Evolutionary conservation across 2,113 vertebrate species (phyloP), one percentile per base, ranked within the genome.

Genomic region (Cichladusa arquata): DNA sequence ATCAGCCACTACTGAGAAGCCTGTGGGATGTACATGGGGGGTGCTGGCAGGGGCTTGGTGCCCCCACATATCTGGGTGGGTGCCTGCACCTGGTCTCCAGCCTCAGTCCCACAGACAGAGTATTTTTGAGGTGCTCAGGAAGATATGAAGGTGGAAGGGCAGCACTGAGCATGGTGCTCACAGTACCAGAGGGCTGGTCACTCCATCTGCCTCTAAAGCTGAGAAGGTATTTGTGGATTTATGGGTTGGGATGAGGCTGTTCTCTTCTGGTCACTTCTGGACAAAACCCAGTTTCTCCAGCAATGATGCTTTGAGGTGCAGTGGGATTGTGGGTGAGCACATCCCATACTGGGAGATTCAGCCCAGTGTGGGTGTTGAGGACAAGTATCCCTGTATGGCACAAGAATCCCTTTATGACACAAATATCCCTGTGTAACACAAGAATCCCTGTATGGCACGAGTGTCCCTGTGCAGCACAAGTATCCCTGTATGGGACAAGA

Each of bases 151-250:
- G 16, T 44, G n/a, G 36, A 48, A 48, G 19, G 8, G 56, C 31
- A 50, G 15, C 60, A 34, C 34, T 0, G 5, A 47, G 36, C 1
- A 0, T 0, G 1, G 4, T 20, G n/a, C 34, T 72, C 19, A 2
- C 3, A 45, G 54, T 22, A 7, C 0, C 1, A 44, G 47, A 81
- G 25, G 23, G 50, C 20, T 23, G 51, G 6, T 76, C 3, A 8
- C 19, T 40, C 3, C 4, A 12, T 38, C 47, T 79, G 51, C 65
- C 33, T 51, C 23, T 14, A 26, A 20, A 79, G 25, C 38, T 36
- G 47, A 42, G 36, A 9, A 57, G 8, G 6, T 45, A 1, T 23
- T 92, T 83, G 44, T 54, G 44, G 40, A 5, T n/a, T 70, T 3
- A 10, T 13, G 3, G 4, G 1, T 10, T 40, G 58, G 58, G 34